phyloP scores from a whole-genome alignment of 2,888 invertebrate genomes.

The Hofmannophila pseudospretella region DNA sequence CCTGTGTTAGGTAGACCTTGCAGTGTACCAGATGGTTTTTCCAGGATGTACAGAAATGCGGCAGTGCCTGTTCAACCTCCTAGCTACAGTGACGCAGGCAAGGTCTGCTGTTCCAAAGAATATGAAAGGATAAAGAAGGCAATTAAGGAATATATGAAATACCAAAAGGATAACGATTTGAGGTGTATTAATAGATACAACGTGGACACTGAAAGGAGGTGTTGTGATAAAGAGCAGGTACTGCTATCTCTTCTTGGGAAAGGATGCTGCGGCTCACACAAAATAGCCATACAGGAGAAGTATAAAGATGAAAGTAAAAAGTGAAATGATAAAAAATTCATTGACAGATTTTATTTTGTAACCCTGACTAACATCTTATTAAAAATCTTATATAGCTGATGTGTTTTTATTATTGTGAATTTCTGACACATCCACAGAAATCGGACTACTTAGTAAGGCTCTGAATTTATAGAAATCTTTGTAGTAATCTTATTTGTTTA shows the following conservation, averaged over 20 bases:
- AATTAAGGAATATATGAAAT: conserved; percentile 55
- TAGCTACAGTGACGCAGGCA: conserved; percentile 60
- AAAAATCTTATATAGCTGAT: conserved; percentile 30
- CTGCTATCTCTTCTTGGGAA: conserved; percentile 50
- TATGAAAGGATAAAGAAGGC: conserved; percentile 66
- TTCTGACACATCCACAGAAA: too few relatives aligned
- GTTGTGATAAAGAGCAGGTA: conserved; percentile 65
- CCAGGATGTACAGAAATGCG: conserved; percentile 63
- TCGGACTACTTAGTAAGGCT: too few relatives aligned
- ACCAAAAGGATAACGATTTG: conserved; percentile 54
- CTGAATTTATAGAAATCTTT: too few relatives aligned
- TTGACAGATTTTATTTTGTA: conserved; percentile 61
- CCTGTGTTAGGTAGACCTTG: conserved; percentile 67
- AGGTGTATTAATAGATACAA: conserved; percentile 62
- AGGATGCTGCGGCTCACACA: conserved; percentile 61
- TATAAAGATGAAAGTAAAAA: conserved; percentile 36
- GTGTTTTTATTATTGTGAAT: conserved; percentile 12
- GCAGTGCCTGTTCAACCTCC: conserved; percentile 45
- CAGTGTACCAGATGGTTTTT: conserved; percentile 61
- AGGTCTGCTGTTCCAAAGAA: conserved; percentile 69
- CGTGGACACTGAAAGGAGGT: conserved; percentile 60
- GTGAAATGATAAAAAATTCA: conserved; percentile 18
- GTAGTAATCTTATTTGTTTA: too few relatives aligned
- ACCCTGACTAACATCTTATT: conserved; percentile 40
- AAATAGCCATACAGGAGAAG: conserved; percentile 58